Evolutionary conservation across 2,888 invertebrate species (phyloP).

Genomic region (Colostygia pectinataria): DNA sequence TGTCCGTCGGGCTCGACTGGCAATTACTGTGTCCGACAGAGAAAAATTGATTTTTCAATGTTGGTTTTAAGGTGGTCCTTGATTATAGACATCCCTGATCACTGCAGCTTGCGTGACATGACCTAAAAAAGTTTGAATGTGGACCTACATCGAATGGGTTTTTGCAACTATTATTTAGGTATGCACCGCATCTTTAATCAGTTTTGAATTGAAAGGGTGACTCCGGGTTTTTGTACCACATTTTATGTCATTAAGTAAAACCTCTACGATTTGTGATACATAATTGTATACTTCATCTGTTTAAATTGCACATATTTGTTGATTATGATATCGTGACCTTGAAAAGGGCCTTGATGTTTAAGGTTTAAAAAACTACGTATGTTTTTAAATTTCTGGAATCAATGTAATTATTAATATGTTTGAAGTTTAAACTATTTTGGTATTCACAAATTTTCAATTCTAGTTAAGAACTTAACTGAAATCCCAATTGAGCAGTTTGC

Average conservation of each 20-base stretch:
- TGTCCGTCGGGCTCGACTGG: conserved; percentile 53
- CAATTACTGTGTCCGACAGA: conserved; percentile 71
- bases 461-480: too few relatives aligned
- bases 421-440: too few relatives aligned
- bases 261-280: too few relatives aligned
- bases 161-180: conserved; percentile 18
- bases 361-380: too few relatives aligned
- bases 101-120: conserved; percentile 22
- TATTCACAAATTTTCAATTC: too few relatives aligned
- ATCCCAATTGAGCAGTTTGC: too few relatives aligned
- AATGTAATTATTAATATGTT: too few relatives aligned
- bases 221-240: background rate
- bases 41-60: conserved; percentile 75
- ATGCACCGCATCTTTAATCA: conserved; percentile 8
- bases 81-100: conserved; percentile 39
- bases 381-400: too few relatives aligned
- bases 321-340: too few relatives aligned
- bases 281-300: too few relatives aligned
- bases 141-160: conserved; percentile 23
- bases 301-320: too few relatives aligned
- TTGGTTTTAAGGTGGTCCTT: conserved; percentile 64
- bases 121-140: conserved; percentile 27
- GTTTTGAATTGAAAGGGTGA: conserved; percentile 9
- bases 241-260: background rate
- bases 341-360: too few relatives aligned